phyloP scores from a whole-genome alignment of 1,140 invertebrate genomes.

The Lycorma delicatula region DNA sequence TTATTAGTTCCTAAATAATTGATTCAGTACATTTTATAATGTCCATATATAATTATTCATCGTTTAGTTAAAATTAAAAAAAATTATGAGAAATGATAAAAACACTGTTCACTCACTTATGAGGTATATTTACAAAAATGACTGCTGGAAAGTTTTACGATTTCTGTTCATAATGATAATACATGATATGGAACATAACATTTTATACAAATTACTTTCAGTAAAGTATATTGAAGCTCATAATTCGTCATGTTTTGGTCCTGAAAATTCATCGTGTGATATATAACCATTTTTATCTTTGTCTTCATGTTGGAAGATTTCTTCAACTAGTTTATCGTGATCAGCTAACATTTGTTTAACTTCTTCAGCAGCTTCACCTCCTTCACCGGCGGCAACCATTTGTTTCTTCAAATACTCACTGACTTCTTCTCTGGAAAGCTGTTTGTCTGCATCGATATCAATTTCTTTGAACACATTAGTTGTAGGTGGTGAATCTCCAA shows the following conservation, averaged over 20 bases:
- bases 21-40: too few relatives aligned
- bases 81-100: too few relatives aligned
- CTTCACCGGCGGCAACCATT: constrained; percentile 64
- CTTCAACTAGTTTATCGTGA: constrained; percentile 88
- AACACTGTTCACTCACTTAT: too few relatives aligned
- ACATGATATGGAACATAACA: too few relatives aligned
- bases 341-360: constrained; percentile 78
- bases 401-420: constrained; percentile 86
- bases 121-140: too few relatives aligned
- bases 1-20: too few relatives aligned
- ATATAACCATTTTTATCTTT: constrained; percentile 93
- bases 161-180: too few relatives aligned
- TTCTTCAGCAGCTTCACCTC: constrained; percentile 47
- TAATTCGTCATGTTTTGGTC: constrained; percentile 94
- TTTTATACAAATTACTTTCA: too few relatives aligned
- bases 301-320: constrained; percentile 95
- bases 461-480: constrained; percentile 97
- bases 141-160: too few relatives aligned
- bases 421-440: constrained; percentile 87
- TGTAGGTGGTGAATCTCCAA: constrained; percentile 74
- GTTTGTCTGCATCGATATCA: constrained; percentile 79
- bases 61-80: too few relatives aligned
- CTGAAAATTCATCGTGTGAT: constrained; percentile 91
- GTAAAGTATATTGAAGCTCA: constrained; percentile 42
- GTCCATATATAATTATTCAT: too few relatives aligned